A percentile compares a stretch with the other conserved stretches of the same genome.
These are phyloP conservation scores for Pachymerium ferrugineum DNA, from an alignment of 2,888 invertebrate genomes.

Conservation along the genomic window DNA sequence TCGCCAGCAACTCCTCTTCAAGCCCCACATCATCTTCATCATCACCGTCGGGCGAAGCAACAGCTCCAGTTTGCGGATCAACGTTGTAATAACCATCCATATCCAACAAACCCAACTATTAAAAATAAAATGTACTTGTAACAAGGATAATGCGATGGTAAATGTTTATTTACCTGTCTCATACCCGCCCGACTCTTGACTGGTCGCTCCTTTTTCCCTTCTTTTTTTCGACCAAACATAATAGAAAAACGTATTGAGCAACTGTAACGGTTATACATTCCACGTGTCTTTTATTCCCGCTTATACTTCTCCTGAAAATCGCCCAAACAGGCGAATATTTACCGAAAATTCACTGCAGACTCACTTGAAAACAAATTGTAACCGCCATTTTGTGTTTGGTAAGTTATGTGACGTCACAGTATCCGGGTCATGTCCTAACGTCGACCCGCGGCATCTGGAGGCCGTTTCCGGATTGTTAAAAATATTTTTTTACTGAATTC, in stretches of 20 bases:
- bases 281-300: not conserved
- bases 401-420: too few species aligned
- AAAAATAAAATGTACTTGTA: constrained; percentile 17
- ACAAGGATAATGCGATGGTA: not conserved
- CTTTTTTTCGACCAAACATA: constrained; percentile 4
- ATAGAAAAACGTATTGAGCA: not conserved
- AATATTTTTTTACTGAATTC: too few species aligned
- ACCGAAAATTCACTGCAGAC: not conserved
- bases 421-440: too few species aligned
- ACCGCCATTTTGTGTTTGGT: not conserved
- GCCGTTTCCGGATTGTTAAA: too few species aligned
- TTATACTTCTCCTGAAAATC: not conserved
- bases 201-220: not conserved
- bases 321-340: not conserved
- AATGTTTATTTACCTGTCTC: constrained; percentile 26
- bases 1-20: constrained; percentile 76
- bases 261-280: not conserved
- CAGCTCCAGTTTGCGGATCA: constrained; percentile 46
- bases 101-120: constrained; percentile 70
- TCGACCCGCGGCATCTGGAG: too few species aligned
- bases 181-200: not conserved
- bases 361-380: not conserved
- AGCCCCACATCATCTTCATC: constrained; percentile 69
- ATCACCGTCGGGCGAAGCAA: constrained; percentile 50
- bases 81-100: constrained; percentile 53